Evolutionary conservation across 2,888 invertebrate species (phyloP).

Genomic region (Lymantria dispar): DNA sequence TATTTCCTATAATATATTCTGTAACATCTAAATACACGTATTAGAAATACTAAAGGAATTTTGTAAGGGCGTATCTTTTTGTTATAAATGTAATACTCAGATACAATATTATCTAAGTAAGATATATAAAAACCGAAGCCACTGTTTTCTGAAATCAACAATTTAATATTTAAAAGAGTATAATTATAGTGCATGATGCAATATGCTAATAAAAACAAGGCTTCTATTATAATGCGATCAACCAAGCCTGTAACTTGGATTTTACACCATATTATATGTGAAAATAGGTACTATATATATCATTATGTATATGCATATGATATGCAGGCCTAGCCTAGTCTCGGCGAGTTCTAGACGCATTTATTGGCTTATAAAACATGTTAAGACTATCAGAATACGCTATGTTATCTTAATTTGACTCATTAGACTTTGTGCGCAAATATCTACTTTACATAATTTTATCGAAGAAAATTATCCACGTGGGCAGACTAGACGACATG

Average conservation of each 20-base stretch:
- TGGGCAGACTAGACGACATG: conserved; percentile 57
- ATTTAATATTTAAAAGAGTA: conserved; percentile 3
- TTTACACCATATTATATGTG: conserved; percentile 9
- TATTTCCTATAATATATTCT: conserved; percentile 12
- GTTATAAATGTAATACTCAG: not conserved
- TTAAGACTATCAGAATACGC: conserved; percentile 48
- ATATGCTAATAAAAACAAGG: conserved; percentile 3
- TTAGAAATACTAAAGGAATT: not conserved
- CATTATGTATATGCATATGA: conserved; percentile 4
- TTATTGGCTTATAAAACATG: conserved; percentile 62
- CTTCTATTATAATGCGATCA: conserved; percentile 1
- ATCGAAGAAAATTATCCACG: conserved; percentile 73
- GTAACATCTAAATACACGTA: not conserved
- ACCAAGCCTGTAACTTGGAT: conserved; percentile 1
- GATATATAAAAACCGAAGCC: not conserved
- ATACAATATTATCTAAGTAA: not conserved
- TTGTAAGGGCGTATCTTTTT: not conserved
- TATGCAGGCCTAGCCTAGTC: conserved; percentile 42
- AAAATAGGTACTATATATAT: conserved; percentile 2
- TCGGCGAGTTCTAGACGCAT: conserved; percentile 59
- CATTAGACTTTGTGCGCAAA: conserved; percentile 66
- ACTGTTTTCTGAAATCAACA: conserved; percentile 1
- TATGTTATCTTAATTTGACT: conserved; percentile 71
- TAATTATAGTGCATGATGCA: conserved; percentile 1
- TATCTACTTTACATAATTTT: conserved; percentile 75